Evolutionary conservation across 2,797 vertebrate genomes (phyloP).

Genomic region (Brotogeris chrysoptera): DNA sequence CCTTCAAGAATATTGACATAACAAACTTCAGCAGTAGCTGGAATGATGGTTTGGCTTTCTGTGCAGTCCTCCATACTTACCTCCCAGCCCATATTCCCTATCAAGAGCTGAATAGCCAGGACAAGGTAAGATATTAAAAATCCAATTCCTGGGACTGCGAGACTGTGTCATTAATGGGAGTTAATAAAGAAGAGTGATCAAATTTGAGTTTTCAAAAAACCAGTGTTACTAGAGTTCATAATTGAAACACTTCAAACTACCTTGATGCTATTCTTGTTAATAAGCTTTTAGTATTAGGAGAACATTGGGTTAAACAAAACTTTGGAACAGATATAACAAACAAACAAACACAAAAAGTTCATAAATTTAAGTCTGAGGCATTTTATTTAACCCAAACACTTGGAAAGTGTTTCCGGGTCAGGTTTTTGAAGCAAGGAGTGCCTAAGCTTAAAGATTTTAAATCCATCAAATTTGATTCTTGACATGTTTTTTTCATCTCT

Average conservation of each 20-base stretch:
- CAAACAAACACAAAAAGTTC: background rate
- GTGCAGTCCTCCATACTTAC: constrained; percentile 94
- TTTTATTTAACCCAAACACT: background rate
- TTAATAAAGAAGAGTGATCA: background rate
- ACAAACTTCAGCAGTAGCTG: constrained; percentile 99
- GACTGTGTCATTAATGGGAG: background rate
- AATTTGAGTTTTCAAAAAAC: background rate
- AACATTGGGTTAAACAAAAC: background rate
- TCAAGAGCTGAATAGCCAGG: constrained; percentile 91
- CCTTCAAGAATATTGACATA: constrained; percentile 92
- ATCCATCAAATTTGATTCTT: background rate
- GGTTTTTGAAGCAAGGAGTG: background rate
- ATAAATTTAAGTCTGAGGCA: background rate
- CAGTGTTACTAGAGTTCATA: background rate
- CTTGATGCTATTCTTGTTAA: background rate
- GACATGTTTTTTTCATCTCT: background rate
- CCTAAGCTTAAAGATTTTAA: background rate
- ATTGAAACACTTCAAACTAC: background rate
- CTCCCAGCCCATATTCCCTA: constrained; percentile 96
- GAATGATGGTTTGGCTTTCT: constrained; percentile 97
- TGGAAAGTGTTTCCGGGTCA: background rate
- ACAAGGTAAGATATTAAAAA: constrained; percentile 82
- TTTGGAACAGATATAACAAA: background rate
- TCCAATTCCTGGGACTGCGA: background rate
- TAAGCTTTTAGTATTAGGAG: background rate